Evolutionary conservation across 2,888 invertebrate species (phyloP).

Genomic region (Amiota communis): DNA sequence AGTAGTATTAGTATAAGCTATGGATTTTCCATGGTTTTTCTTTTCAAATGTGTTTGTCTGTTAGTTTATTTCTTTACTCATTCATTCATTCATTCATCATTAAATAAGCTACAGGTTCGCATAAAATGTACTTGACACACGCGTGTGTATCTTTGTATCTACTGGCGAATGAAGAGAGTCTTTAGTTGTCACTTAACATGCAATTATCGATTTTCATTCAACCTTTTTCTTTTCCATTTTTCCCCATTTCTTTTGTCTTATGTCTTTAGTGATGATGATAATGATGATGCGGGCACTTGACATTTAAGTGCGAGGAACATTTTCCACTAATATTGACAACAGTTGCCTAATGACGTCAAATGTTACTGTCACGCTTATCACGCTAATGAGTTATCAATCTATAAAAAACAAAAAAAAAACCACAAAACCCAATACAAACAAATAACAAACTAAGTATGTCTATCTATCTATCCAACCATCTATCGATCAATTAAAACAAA

Average conservation of each 20-base stretch:
- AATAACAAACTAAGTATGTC: neutral
- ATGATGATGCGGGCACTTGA: constrained; percentile 2
- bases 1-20: no score
- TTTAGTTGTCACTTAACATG: constrained; percentile 41
- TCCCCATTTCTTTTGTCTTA: neutral
- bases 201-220: constrained; percentile 56
- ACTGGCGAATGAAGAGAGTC: neutral
- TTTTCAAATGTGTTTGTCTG: no score
- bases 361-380: constrained; percentile 11
- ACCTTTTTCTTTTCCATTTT: neutral
- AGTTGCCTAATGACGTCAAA: constrained; percentile 8
- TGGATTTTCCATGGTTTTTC: no score
- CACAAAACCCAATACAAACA: neutral
- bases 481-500: neutral
- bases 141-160: neutral
- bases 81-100: no score
- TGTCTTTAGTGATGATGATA: neutral
- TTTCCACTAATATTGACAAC: neutral
- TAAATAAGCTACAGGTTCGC: neutral
- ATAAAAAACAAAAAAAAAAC: neutral
- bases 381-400: neutral
- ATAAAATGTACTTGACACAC: constrained; percentile 1
- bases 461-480: neutral
- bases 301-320: constrained; percentile 4
- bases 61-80: neutral